Conservation (phyloP, 2,113 vertebrate genomes). For the Ciconia stormi region DNA sequence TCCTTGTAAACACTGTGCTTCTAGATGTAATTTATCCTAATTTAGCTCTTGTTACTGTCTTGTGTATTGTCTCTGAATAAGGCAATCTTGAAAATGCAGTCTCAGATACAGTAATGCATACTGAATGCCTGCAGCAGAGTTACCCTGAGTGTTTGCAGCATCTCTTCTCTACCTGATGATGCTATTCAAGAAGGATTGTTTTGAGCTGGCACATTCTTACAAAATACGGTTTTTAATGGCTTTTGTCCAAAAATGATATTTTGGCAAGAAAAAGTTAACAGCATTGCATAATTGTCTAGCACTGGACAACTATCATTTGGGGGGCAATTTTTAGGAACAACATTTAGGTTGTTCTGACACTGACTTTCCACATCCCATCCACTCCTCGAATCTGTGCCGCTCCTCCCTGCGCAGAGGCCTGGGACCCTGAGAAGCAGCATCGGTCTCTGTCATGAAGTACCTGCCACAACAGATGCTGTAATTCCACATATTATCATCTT, state of each 20-base stretch:
- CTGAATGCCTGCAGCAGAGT: neutral
- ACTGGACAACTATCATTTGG: neutral
- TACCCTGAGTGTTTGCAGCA: neutral
- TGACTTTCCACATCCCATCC: neutral
- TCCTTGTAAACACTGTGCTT: slow-evolving; percentile 21
- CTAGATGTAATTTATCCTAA: slow-evolving; percentile 59
- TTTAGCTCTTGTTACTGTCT: slow-evolving; percentile 44
- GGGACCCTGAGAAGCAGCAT: neutral
- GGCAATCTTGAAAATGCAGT: neutral
- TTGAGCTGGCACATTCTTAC: neutral
- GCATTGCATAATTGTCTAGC: neutral
- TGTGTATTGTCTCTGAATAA: neutral
- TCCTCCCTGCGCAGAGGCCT: neutral
- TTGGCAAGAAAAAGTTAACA: neutral
- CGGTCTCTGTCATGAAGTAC: neutral
- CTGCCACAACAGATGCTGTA: neutral
- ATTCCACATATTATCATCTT: neutral
- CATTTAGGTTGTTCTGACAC: neutral
- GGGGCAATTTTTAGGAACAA: neutral
- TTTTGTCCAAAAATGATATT: neutral
- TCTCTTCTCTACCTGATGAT: neutral
- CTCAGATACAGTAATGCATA: neutral
- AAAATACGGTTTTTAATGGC: neutral
- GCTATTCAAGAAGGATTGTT: neutral
- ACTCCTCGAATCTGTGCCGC: neutral